Evolutionary conservation across 1,140 invertebrate species (phyloP), one percentile per base, ranked within the genome.

Genomic region (Drosophila asahinai): DNA sequence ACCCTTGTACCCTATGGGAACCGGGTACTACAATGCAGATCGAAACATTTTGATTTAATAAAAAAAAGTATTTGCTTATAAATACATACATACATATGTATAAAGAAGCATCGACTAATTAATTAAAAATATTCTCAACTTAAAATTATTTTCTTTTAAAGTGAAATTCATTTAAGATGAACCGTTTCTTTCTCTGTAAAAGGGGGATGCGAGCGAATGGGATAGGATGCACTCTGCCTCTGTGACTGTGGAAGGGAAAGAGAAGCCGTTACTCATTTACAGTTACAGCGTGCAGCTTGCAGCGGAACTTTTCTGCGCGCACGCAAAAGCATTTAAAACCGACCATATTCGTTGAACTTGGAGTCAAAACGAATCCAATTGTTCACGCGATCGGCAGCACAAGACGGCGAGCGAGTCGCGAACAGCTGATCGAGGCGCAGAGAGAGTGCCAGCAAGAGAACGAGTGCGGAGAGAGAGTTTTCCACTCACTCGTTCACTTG

Each of bases 321-420:
- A 90, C 67, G 71, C 78, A 38, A 73, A 73, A 81, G 52, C 76
- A 81, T 77, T 90, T 90, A 90, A 74, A 82, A 67, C 64, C 72
- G 60, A 77, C 81, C 67, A 64, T 65, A 81, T 71, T 71, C 65
- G 71, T 52, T 90, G 79, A 90, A 90, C 86, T 90, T 90, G 76
- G 86, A 77, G 86, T 82, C 79, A 90, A 82, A 90, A 30, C 86
- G 79, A 65, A 75, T 74, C 63, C 72, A 74, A 82, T 86, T 90
- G 86, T 77, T 38, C 86, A 82, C 86, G 86, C 81, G 75, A 86
- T 76, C 45, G 65, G 60, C 71, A 65, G 52, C 83, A 63, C 27
- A 62, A 75, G 83, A 80, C 72, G 51, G 38, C 54, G 33, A 49
- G 22, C 40, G 65, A 48, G 36, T 33, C 12, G 47, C 40, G 22